A percentile compares a stretch with the other conserved stretches of the same genome.
phyloP scores from a whole-genome alignment of 2,888 invertebrate species.

The Caradrina kadenii region DNA sequence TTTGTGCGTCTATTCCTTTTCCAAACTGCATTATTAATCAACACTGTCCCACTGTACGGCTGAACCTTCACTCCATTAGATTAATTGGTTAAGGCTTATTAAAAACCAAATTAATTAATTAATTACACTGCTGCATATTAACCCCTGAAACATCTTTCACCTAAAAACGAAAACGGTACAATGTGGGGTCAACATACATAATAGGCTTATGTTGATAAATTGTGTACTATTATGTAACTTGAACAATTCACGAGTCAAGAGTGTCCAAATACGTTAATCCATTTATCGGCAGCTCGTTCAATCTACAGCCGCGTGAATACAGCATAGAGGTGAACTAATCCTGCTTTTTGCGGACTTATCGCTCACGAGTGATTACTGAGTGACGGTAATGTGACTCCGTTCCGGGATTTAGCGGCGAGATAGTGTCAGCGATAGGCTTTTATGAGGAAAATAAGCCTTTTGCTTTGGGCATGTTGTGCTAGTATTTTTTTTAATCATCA shows the following conservation, averaged over 20 bases:
- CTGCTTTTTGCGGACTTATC: slow-evolving; percentile 64
- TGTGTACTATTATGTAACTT: slow-evolving; percentile 7
- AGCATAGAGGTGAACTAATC: slow-evolving; percentile 50
- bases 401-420: slow-evolving; percentile 31
- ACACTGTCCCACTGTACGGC: too few species aligned
- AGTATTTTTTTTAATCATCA: too few species aligned
- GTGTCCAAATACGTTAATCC: slow-evolving; percentile 45
- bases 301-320: slow-evolving; percentile 21
- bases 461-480: not conserved
- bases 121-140: not conserved
- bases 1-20: too few species aligned
- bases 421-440: slow-evolving; percentile 18
- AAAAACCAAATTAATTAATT: not conserved
- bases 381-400: slow-evolving; percentile 40
- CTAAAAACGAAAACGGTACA: not conserved
- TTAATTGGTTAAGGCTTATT: not conserved
- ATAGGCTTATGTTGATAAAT: not conserved
- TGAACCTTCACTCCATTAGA: not conserved
- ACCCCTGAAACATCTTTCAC: not conserved
- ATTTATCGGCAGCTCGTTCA: slow-evolving; percentile 42
- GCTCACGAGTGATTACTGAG: slow-evolving; percentile 30
- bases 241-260: slow-evolving; percentile 22
- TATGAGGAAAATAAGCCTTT: not conserved
- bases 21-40: too few species aligned
- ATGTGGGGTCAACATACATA: not conserved